A percentile compares a stretch with the other conserved stretches of the same genome.
Evolutionary conservation across 2,888 invertebrate species (phyloP).

Genomic region (Xestia sexstrigata): DNA sequence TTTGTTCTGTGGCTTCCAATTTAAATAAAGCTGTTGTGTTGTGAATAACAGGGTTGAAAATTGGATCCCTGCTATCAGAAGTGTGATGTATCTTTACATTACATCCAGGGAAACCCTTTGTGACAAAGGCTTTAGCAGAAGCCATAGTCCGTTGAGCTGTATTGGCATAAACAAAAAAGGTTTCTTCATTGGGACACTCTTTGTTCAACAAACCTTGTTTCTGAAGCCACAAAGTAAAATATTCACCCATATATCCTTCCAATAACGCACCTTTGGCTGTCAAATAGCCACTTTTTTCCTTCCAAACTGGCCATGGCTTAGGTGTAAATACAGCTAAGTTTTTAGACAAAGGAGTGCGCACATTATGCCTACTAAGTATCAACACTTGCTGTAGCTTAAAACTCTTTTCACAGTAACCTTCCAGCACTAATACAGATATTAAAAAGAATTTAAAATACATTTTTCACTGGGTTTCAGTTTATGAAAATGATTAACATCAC

Average conservation of each 20-base stretch:
- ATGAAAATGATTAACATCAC: neutral
- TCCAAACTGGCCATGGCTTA: constrained; percentile 80
- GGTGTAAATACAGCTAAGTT: constrained; percentile 75
- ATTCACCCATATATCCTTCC: constrained; percentile 82
- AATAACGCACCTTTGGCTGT: constrained; percentile 80
- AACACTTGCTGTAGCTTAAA: constrained; percentile 76
- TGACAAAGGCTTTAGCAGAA: constrained; percentile 81
- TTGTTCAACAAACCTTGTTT: constrained; percentile 71
- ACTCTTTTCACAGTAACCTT: constrained; percentile 45
- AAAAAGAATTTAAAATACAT: constrained; percentile 45
- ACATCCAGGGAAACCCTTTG: constrained; percentile 80
- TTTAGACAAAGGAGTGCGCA: constrained; percentile 80
- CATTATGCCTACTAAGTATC: constrained; percentile 82
- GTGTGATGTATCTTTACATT: constrained; percentile 79
- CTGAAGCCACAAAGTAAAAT: constrained; percentile 75
- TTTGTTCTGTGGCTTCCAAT: constrained; percentile 74
- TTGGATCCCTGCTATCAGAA: constrained; percentile 73
- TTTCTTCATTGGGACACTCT: constrained; percentile 76
- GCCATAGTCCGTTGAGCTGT: constrained; percentile 80
- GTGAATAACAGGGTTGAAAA: constrained; percentile 83
- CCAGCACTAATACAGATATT: constrained; percentile 35
- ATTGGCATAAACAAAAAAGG: constrained; percentile 83
- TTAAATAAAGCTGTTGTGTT: constrained; percentile 76
- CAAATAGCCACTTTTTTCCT: constrained; percentile 77
- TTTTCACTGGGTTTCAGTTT: constrained; percentile 15